A percentile compares a stretch with the other conserved stretches of the same genome.
These are phyloP conservation scores for Baccha elongata DNA, from an alignment of 2,888 invertebrate species.

Conservation along the genomic window DNA sequence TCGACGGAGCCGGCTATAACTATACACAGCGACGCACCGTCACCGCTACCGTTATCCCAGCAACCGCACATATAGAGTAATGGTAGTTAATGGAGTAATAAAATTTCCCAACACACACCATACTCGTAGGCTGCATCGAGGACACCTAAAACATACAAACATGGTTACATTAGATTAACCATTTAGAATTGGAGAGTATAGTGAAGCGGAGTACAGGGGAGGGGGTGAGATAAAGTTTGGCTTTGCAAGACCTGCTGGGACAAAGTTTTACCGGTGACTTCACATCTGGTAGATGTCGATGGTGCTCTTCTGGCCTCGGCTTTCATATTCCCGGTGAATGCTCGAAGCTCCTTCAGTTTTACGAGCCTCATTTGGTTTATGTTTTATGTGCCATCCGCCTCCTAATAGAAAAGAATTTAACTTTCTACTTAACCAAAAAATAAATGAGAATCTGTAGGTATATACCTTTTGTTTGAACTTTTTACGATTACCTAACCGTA, in stretches of 20 bases:
- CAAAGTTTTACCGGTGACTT: slow-evolving; percentile 67
- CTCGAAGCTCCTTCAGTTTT: slow-evolving; percentile 52
- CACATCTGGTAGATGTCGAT: slow-evolving; percentile 49
- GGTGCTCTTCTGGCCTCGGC: slow-evolving; percentile 3
- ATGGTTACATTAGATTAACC: slow-evolving; percentile 71
- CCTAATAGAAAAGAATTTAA: slow-evolving; percentile 70
- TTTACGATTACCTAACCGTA: slow-evolving; percentile 59
- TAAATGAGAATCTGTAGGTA: slow-evolving; percentile 36
- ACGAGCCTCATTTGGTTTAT: slow-evolving; percentile 69
- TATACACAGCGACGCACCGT: slow-evolving; percentile 28
- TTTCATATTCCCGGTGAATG: not conserved
- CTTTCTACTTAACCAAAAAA: slow-evolving; percentile 67
- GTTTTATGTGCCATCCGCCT: slow-evolving; percentile 65
- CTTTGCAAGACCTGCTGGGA: slow-evolving; percentile 47
- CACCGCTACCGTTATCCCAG: slow-evolving; percentile 28
- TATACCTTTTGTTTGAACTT: slow-evolving; percentile 59
- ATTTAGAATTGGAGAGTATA: slow-evolving; percentile 54
- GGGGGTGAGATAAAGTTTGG: slow-evolving; percentile 48
- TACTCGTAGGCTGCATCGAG: slow-evolving; percentile 32
- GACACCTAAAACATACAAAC: slow-evolving; percentile 63
- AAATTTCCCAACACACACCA: slow-evolving; percentile 46
- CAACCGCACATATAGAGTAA: slow-evolving; percentile 46
- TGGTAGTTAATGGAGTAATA: slow-evolving; percentile 71
- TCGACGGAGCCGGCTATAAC: slow-evolving; percentile 22
- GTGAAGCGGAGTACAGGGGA: too few relatives aligned